Evolutionary conservation across 2,113 vertebrate species (phyloP), one percentile per base, ranked within the genome.

Genomic region (Girardinichthys multiradiatus): DNA sequence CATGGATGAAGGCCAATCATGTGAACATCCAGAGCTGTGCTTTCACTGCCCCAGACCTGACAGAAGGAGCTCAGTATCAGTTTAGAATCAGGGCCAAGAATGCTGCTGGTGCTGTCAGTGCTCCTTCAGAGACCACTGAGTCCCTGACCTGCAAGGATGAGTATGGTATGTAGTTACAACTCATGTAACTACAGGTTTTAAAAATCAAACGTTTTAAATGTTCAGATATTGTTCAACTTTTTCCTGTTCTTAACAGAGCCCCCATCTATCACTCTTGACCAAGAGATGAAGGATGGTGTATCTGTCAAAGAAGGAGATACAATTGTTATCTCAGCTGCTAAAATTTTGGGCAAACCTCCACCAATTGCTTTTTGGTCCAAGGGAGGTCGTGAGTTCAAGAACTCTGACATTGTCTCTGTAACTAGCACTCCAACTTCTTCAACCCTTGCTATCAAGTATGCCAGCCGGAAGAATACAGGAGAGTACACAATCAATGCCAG

Each of bases 11-110:
- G 90, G 98, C 98, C 73, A 98, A 99, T 82, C 98, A 99, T 15
- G 89, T 99, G 65, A 99, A 98, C 89, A 93, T 99, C 84, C 97
- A 96, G 77, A 94, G 95, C 58, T 99, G 98, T 91, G 98, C 96
- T 51, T 99, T 94, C 90, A 99, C 98, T 33, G 96, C 98, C 51
- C 93, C 96, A 75, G 98, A 99, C 80, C 94, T 99, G 72, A 88
- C 73, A 35, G 98, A 99, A 79, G 96, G 96, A 76, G 92, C 94
- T 82, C 97, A 96, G 91, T 98, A 96, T 30, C 95, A 99, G 82
- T 99, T 99, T 89, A 96, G 96, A 94, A 95, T 99, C 82, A 95
- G 96, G 91, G 98, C 98, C 51, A 99, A 96, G 92, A 99, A 99
- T 79, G 90, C 96, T 37, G 98, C 97, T 80, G 98, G 98, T 72